Evolutionary conservation across 2,797 vertebrate genomes (phyloP), one percentile per base, ranked within the genome.

Genomic region (Oryzias dopingdopingensis): DNA sequence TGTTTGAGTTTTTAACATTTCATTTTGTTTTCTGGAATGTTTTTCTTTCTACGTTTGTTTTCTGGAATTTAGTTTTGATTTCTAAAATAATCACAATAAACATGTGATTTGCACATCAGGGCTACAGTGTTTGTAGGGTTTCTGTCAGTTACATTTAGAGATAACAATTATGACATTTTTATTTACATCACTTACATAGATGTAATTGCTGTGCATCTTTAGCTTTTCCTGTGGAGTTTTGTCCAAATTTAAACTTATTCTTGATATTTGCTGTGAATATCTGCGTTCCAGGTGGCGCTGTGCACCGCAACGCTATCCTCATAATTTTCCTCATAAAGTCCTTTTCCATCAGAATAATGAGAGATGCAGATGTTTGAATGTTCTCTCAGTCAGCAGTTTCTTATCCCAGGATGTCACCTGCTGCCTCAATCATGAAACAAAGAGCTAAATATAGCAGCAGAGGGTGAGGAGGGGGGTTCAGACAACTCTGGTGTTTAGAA

Each of bases 311-410:
- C 14, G 5, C 13, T 23, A 14, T 42, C 48, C 22, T 16, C 40
- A 57, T 5, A 23, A 45, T 17, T 49, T 44, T 15, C 32, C 20
- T 22, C 20, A 22, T 44, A 12, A 32, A 71, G 41, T 12, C 13
- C n/a, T 60, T 49, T 61, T 24, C 15, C 0, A 5, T 52, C 40
- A 32, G 17, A 77, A 47, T 49, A 61, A 61, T 66, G 22, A 49
- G 42, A 46, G 18, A 46, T 64, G 52, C 42, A 70, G 59, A 63
- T 57, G 40, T 68, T 72, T 52, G 67, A 74, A 53, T 43, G 41
- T 74, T 72, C 42, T 41, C 52, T 65, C 44, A 74, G 55, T 61
- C 63, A 66, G 55, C 52, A 43, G 24, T 71, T 56, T 37, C 7
- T 55, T 22, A 47, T 42, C 24, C 56, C 54, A 37, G 32, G 24